Evolutionary conservation across 2,888 invertebrate genomes (phyloP).

Genomic region (Cyaniris semiargus): DNA sequence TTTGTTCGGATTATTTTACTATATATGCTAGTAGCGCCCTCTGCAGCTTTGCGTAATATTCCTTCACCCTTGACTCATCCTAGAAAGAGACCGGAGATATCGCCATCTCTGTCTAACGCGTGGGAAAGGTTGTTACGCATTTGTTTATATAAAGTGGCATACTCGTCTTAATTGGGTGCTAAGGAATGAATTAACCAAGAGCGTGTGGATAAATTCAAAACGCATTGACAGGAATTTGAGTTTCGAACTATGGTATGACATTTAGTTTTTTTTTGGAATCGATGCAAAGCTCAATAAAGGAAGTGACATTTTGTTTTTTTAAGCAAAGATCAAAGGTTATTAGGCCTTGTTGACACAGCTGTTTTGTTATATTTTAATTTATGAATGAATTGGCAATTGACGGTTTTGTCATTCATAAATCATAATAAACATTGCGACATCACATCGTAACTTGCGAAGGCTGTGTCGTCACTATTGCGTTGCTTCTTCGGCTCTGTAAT

Average conservation of each 20-base stretch:
- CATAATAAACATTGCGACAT: background rate
- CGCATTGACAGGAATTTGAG: background rate
- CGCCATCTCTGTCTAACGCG: constrained; percentile 39
- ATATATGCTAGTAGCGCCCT: too few relatives aligned
- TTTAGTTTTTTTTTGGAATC: background rate
- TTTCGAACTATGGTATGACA: background rate
- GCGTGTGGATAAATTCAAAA: background rate
- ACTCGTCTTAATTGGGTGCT: constrained; percentile 48
- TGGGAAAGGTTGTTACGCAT: constrained; percentile 53
- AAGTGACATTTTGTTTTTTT: background rate
- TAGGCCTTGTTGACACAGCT: background rate
- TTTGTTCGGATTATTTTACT: too few relatives aligned
- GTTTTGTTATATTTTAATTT: background rate
- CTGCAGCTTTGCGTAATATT: too few relatives aligned
- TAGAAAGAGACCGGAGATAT: background rate
- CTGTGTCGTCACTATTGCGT: background rate
- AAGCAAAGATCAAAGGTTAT: background rate
- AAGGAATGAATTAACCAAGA: constrained; percentile 27
- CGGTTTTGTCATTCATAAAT: constrained; percentile 4
- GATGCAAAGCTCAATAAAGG: background rate
- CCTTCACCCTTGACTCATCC: background rate
- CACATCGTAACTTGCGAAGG: background rate
- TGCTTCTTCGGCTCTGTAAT: background rate
- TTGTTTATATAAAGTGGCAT: constrained; percentile 48
- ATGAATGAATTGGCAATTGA: background rate